Base-by-base conservation (phyloP, 2,888 invertebrate genomes). In the Ephialtes manifestator region DNA sequence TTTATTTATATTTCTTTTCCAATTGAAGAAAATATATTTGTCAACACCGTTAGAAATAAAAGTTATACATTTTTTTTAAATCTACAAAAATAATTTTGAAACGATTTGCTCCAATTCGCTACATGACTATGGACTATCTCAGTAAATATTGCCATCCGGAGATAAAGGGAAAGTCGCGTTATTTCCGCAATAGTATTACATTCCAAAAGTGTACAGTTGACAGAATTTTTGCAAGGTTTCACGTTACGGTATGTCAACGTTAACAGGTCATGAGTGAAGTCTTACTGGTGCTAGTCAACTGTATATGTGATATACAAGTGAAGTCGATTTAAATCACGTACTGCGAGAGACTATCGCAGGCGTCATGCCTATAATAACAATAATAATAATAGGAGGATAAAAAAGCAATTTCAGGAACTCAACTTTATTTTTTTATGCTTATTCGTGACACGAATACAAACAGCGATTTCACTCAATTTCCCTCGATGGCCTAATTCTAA, bases 211-310 rank as follows among this genome's bases (percentile, higher is more conserved):
- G 55, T 35, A 55, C 10, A 43, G 70, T 76, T 72, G 58, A 55
- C 60, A 43, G 48, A 76, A 63, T 65, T 72, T 84, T 84, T 84
- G 80, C 75, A 67, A 58, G 76, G 79, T 80, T 84, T 80, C 80
- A 11, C 70, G 74, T 48, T 46, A 35, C 58, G 35, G n/a, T 60
- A 46, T 58, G 65, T 51, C 75, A 79, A 74, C 63, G 83, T 46
- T 70, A 83, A 74, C 63, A 60, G 68, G 78, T 79, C 83, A 18
- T 68, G 72, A 63, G 68, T 63, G 83, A 83, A 83, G 79, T 63
- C 83, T 70, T 79, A 83, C 46, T 31, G 78, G 60, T 79, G 67
- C 60, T 18, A 15, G 24, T 65, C 60, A 48, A 39, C 60, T 11
- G 28, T 48, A 13, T 35, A 58, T 18, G 43, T 31, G 15, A 11